Conservation (phyloP, 1,140 invertebrate genomes). For the Brachionus asplanchnoidis region DNA sequence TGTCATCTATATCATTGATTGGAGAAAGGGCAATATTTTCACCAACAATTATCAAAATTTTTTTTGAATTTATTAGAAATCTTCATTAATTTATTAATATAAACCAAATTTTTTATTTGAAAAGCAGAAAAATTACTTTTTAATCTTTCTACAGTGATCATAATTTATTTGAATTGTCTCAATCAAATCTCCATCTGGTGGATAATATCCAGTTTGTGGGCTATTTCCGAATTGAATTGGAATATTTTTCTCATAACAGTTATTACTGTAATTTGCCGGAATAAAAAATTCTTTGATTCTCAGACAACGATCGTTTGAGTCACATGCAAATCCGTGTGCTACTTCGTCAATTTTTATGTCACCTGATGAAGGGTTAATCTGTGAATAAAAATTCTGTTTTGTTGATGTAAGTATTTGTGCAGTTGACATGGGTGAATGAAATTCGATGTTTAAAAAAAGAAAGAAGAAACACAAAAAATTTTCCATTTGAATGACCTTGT, state of each 20-base stretch:
- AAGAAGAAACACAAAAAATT: not conserved
- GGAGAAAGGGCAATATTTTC: not conserved
- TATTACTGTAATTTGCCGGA: not conserved
- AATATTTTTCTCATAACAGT: not conserved
- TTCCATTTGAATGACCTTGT: not conserved
- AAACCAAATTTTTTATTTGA: not conserved
- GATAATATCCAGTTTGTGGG: not conserved
- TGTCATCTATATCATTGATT: not conserved
- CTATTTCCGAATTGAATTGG: not conserved
- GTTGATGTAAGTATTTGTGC: not conserved
- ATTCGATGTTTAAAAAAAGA: not conserved
- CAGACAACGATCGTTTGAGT: not conserved
- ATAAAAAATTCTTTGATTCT: not conserved
- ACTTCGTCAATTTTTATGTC: not conserved
- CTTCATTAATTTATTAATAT: not conserved
- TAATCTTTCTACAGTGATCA: not conserved
- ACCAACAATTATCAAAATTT: not conserved
- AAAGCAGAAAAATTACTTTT: not conserved
- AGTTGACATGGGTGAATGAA: not conserved
- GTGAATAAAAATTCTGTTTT: not conserved
- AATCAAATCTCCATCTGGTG: not conserved
- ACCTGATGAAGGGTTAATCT: not conserved
- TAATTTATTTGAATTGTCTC: not conserved
- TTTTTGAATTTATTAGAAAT: not conserved
- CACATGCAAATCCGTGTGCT: not conserved